Evolutionary conservation across 2,797 vertebrate species (phyloP).

Genomic region (Xenentodon cancila): DNA sequence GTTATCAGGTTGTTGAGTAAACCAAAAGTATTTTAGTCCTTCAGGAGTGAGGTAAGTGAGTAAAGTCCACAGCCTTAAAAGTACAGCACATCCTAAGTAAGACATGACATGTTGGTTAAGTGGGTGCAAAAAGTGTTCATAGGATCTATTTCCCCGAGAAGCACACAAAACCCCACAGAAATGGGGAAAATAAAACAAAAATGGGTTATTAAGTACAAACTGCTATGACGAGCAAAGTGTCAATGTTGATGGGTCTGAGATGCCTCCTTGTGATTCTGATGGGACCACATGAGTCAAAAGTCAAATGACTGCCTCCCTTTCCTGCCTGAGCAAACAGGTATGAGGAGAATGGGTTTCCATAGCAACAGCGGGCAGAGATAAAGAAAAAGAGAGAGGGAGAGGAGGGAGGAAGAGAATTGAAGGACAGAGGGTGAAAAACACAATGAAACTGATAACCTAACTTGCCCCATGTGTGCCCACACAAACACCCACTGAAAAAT

Average conservation of each 20-base stretch:
- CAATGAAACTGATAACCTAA: conserved; percentile 17
- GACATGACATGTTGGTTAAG: no score
- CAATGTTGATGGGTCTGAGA: conserved; percentile 47
- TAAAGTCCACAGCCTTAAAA: no score
- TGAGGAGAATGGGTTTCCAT: conserved; percentile 65
- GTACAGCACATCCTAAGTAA: no score
- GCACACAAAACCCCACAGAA: not conserved
- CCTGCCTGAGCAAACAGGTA: conserved; percentile 63
- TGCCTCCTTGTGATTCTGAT: conserved; percentile 66
- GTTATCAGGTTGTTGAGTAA: no score
- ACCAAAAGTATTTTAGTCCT: no score
- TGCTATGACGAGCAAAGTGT: not conserved
- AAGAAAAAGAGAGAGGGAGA: conserved; percentile 5
- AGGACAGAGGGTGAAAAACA: conserved; percentile 22
- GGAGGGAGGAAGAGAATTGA: conserved; percentile 22
- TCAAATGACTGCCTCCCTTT: conserved; percentile 44
- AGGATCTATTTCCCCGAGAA: not conserved
- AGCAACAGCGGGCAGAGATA: conserved; percentile 60
- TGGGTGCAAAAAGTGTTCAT: no score
- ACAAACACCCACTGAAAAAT: no score
- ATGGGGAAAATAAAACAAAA: not conserved
- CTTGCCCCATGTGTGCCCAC: no score
- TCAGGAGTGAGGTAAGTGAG: no score
- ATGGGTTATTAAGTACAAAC: not conserved
- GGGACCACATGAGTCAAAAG: conserved; percentile 28